Percentiles rank a stretch among this genome's conserved stretches.
phyloP scores from a whole-genome alignment of 2,113 vertebrate species.

The Chaenocephalus aceratus region DNA sequence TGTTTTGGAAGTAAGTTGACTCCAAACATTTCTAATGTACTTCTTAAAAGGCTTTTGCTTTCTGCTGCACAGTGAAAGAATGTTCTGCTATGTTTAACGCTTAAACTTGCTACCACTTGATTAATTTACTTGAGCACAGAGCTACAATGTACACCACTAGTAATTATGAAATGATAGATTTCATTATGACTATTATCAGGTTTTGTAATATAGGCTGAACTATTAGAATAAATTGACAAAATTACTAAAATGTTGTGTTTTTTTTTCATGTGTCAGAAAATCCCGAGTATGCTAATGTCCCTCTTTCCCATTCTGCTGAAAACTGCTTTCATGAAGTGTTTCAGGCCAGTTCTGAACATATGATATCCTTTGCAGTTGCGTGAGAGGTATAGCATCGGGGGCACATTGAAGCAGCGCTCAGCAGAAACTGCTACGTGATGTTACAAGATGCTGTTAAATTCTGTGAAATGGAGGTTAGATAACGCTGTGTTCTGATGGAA shows the following conservation, averaged over 20 bases:
- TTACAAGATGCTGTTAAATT: slow-evolving; percentile 25
- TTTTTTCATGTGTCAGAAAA: slow-evolving; percentile 14
- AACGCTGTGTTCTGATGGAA: slow-evolving; percentile 30
- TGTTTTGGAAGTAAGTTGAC: slow-evolving; percentile 12
- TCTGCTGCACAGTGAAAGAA: slow-evolving; percentile 54
- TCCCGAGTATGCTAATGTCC: not conserved
- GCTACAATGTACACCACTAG: slow-evolving; percentile 52
- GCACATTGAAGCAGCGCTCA: slow-evolving; percentile 51
- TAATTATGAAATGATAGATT: slow-evolving; percentile 26
- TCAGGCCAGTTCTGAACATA: slow-evolving; percentile 17
- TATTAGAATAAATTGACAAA: slow-evolving; percentile 66
- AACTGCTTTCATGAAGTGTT: slow-evolving; percentile 1
- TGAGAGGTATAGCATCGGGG: slow-evolving; percentile 7
- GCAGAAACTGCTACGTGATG: slow-evolving; percentile 30
- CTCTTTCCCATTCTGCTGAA: not conserved
- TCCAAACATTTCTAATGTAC: slow-evolving; percentile 23
- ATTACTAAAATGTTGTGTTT: slow-evolving; percentile 18
- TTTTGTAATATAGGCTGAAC: slow-evolving; percentile 66
- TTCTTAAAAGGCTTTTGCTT: slow-evolving; percentile 45
- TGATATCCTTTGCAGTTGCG: slow-evolving; percentile 6
- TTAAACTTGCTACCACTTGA: slow-evolving; percentile 32
- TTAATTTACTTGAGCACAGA: slow-evolving; percentile 50
- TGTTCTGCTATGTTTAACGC: slow-evolving; percentile 51
- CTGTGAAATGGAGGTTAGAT: slow-evolving; percentile 51
- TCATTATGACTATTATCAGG: slow-evolving; percentile 33